Conservation (phyloP, 2,888 invertebrate genomes). For the Amphiduros pacificus region DNA sequence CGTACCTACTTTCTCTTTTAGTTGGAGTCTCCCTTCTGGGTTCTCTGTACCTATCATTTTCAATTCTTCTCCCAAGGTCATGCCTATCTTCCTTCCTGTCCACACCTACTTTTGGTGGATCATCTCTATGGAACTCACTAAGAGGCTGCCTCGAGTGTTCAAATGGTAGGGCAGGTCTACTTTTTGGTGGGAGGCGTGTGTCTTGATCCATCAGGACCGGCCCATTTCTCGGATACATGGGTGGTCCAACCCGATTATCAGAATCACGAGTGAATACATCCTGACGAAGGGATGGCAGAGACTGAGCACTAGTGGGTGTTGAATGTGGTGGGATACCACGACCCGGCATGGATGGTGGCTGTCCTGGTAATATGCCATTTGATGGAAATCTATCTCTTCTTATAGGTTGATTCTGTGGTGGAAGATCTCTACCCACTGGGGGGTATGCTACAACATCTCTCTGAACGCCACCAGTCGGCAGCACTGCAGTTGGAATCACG, state of each 20-base stretch:
- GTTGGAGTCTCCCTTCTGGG: no score
- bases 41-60: no score
- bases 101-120: neutral
- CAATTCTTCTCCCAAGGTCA: no score
- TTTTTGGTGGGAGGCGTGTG: constrained; percentile 5
- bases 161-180: neutral
- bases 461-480: neutral
- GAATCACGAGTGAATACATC: neutral
- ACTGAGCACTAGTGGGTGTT: neutral
- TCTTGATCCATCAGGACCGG: neutral
- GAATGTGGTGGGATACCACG: neutral
- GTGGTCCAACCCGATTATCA: neutral
- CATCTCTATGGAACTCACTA: neutral
- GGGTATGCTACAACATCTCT: neutral
- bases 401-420: neutral
- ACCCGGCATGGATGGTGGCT: neutral
- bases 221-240: neutral
- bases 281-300: no score
- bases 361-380: neutral
- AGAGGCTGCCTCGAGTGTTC: neutral
- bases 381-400: neutral
- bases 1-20: no score
- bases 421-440: neutral
- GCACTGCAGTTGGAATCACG: neutral
- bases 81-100: no score